Base-by-base conservation (phyloP, 2,113 vertebrate genomes). In the Carettochelys insculpta region DNA sequence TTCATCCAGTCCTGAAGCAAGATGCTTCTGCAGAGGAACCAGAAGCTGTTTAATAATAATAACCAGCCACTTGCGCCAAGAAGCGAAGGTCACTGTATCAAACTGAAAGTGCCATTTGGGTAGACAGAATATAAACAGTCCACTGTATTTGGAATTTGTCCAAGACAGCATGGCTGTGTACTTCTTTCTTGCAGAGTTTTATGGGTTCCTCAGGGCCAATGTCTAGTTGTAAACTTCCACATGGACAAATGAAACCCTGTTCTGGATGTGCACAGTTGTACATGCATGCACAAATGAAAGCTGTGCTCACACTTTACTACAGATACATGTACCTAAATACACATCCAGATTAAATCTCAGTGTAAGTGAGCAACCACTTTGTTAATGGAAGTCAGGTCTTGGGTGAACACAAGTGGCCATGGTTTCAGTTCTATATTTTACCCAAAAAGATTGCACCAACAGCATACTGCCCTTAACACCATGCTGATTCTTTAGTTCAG, bases 301-400 rank as follows among this genome's bases (percentile, higher is more conserved):
- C 16, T n/a, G 34, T 19, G 34, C 34, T n/a, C 2, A 3, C 61
- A n/a, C 61, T 38, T 65, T 31, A 34, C 58, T 65, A 65, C 16
- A 65, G 3, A n/a, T 31, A 65, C 34, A 65, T 34, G 4, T 4
- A 65, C n/a, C 16, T 65, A 61, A 27, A 61, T 11, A 3, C 34
- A 11, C 16, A 17, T 8, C 17, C 16, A n/a, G 34, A 65, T 34
- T n/a, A 65, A 65, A 65, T n/a, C 34, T 19, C 31, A 65, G 61
- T 0, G 0, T 11, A 22, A 0, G 0, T 0, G 1, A 86, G 24
- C 81, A 77, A 0, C 16, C 24, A 10, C n/a, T 24, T n/a, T 38
- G 71, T 48, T 43, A 68, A 20, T 5, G 24, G n/a, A 48, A 71
- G 83, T 11, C 38, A 13, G 51, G 76, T 53, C 5, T 50, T 48